A percentile compares a stretch with the other conserved stretches of the same genome.
Conservation (phyloP, 2,113 vertebrate species). For the Rhinolophus ferrumequinum region DNA sequence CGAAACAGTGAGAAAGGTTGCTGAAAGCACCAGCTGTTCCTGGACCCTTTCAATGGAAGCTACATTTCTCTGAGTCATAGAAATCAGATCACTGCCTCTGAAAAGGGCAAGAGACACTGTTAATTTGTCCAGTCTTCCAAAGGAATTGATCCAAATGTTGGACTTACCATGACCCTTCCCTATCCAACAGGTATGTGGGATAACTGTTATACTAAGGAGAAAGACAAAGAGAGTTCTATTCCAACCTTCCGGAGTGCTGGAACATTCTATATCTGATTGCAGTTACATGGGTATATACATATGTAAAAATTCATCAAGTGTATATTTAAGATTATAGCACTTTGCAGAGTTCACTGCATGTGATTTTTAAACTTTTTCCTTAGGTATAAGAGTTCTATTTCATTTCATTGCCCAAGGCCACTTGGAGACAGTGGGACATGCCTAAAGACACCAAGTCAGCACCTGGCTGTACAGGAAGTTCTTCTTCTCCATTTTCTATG, state of each 20-base stretch:
- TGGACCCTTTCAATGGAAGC: background rate
- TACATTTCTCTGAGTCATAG: slow-evolving; percentile 6
- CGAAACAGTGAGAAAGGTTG: background rate
- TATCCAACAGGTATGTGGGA: background rate
- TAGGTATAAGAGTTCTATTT: slow-evolving; percentile 1
- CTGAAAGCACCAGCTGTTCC: background rate
- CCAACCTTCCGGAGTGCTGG: background rate
- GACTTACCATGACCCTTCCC: background rate
- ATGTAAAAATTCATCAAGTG: background rate
- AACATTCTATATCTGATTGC: background rate
- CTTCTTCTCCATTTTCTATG: background rate
- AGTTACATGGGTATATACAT: background rate
- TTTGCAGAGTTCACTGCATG: background rate
- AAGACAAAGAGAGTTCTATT: slow-evolving; percentile 3
- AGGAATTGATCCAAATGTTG: slow-evolving; percentile 11
- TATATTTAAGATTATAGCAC: background rate
- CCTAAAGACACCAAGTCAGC: background rate
- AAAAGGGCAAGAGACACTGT: background rate
- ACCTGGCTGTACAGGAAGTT: background rate
- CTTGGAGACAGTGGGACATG: background rate
- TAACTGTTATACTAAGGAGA: background rate
- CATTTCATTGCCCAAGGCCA: background rate
- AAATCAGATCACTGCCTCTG: slow-evolving; percentile 16
- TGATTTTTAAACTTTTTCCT: slow-evolving; percentile 11
- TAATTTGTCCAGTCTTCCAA: background rate